Base-by-base conservation (phyloP, 2,797 vertebrate genomes). In the Pelobates cultripes region DNA sequence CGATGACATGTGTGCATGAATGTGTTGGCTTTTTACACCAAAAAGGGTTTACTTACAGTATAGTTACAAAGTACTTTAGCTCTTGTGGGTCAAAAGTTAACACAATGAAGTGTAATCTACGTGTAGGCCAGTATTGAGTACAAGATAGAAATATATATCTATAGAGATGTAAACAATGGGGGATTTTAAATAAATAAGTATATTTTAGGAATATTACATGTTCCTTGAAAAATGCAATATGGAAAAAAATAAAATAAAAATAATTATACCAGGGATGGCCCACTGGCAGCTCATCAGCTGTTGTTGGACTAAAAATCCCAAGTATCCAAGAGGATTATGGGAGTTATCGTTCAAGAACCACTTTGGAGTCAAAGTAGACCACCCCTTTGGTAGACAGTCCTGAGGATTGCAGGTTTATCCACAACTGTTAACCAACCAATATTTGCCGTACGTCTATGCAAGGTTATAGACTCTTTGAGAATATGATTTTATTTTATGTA, bases 351-450 rank as follows among this genome's bases (percentile, higher is more conserved):
- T 40, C 61, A 64, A 5, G 28, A 17, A 64, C 61, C 7, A 40
- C 4, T 64, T 14, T 57, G 13, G 61, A 40, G 61, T 4, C 2
- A 7, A 64, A 64, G 57, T 64, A 28, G n/a, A 64, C n/a, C 28
- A 40, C n/a, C 61, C 61, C 6, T 75, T 71, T 67, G 77, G 67
- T 79, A 79, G 72, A 80, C 82, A 84, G 82, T 84, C 68, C 47
- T 76, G 82, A 68, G 93, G 93, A 90, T 93, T 91, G 93, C 94
- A 75, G 93, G 93, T 90, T 92, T 91, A 92, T 91, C 91, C 92
- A 86, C 87, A 88, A 92, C 90, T 88, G 80, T 88, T 87, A 2
- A 77, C 87, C 86, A 90, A 57, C 85, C 81, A 86, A 88, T 53
- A 13, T 84, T 79, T 91, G 87, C 86, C 78, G 85, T 90, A 87